A percentile compares a stretch with the other conserved stretches of the same genome.
Conservation (phyloP, 2,888 invertebrate genomes). For the Lasius platythorax region DNA sequence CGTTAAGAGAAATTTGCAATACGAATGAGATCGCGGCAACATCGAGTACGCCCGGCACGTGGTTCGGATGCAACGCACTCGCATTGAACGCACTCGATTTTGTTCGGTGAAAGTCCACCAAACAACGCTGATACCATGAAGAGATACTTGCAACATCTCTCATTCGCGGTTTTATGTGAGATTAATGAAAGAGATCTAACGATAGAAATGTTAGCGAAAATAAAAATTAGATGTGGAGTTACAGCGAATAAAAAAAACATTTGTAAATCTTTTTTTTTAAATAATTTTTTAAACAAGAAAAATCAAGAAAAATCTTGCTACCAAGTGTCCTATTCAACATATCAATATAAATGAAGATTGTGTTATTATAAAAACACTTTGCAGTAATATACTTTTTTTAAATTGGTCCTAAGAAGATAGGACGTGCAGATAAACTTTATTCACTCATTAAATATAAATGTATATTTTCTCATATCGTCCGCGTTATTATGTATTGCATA, state of each 20-base stretch:
- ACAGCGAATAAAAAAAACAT: background rate
- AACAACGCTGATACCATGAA: slow-evolving; percentile 6
- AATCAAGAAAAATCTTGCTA: background rate
- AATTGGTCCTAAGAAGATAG: background rate
- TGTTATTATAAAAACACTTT: background rate
- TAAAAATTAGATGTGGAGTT: background rate
- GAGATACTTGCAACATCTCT: slow-evolving; percentile 15
- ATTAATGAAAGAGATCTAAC: slow-evolving; percentile 12
- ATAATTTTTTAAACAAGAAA: slow-evolving; percentile 2
- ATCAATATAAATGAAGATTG: background rate
- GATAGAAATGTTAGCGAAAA: background rate
- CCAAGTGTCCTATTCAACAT: background rate
- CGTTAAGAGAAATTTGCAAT: background rate
- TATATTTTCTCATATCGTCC: background rate
- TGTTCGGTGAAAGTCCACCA: slow-evolving; percentile 77
- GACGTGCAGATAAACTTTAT: background rate
- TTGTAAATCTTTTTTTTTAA: background rate
- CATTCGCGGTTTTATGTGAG: background rate
- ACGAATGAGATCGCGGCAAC: background rate
- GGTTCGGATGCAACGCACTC: slow-evolving; percentile 14
- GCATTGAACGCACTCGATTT: slow-evolving; percentile 64
- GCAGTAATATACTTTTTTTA: background rate
- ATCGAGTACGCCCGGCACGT: background rate
- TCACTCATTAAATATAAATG: background rate
- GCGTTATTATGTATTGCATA: background rate